phyloP scores from a whole-genome alignment of 2,113 vertebrate species.

The Oxyruncus cristatus region DNA sequence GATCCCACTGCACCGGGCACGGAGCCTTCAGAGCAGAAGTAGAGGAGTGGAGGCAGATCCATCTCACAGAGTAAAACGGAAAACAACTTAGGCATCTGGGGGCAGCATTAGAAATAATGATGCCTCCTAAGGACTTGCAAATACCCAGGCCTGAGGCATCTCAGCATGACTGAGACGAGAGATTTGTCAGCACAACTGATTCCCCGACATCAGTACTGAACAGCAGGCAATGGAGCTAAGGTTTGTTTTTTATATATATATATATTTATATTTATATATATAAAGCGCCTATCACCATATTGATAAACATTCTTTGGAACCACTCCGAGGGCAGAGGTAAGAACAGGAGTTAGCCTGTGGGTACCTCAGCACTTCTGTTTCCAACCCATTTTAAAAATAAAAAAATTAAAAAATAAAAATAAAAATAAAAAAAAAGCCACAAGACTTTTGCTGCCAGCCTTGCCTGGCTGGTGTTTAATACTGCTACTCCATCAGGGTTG shows the following conservation, averaged over 20 bases:
- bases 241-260: constrained; percentile 23
- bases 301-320: constrained; percentile 51
- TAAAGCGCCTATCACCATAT: constrained; percentile 11
- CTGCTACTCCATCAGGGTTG: constrained; percentile 35
- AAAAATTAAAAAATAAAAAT: not conserved
- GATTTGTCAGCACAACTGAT: not conserved
- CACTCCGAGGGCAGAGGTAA: not conserved
- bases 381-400: not conserved
- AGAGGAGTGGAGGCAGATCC: not conserved
- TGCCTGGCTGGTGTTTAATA: constrained; percentile 21
- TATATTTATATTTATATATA: constrained; percentile 25
- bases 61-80: not conserved
- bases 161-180: not conserved
- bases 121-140: constrained; percentile 1
- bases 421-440: not conserved
- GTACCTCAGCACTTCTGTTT: constrained; percentile 9
- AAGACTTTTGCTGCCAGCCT: constrained; percentile 16
- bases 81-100: not conserved
- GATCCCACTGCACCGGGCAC: not conserved
- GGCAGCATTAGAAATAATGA: not conserved
- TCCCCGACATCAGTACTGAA: not conserved
- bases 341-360: not conserved
- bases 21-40: not conserved
- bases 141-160: constrained; percentile 21
- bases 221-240: constrained; percentile 43